Conservation (phyloP, 2,797 vertebrate genomes). For the Eulemur mongoz region DNA sequence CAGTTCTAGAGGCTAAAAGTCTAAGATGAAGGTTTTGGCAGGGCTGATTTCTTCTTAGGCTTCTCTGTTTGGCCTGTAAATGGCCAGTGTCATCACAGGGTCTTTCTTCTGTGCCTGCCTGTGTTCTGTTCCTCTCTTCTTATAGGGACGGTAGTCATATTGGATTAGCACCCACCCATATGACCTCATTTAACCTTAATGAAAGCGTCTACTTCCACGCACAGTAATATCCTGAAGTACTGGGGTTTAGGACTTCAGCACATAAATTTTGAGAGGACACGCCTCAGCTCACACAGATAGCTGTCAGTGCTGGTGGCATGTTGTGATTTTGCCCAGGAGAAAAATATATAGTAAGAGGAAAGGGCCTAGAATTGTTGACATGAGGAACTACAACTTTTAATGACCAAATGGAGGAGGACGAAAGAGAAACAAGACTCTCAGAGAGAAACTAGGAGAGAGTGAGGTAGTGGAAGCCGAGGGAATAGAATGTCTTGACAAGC, state of each 20-base stretch:
- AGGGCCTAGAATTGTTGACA: background rate
- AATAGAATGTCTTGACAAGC: background rate
- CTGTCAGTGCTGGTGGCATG: background rate
- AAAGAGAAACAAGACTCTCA: background rate
- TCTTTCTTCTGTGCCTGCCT: background rate
- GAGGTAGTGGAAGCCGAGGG: background rate
- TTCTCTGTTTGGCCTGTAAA: background rate
- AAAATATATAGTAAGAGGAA: background rate
- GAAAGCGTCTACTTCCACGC: background rate
- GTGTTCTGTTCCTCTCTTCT: background rate
- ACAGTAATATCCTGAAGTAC: background rate
- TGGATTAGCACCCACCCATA: background rate
- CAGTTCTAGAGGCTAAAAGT: background rate
- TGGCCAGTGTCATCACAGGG: rapidly evolving
- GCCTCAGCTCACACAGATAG: background rate
- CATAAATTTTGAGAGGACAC: background rate
- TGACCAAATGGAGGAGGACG: background rate
- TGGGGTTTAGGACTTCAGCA: background rate
- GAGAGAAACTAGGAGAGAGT: background rate
- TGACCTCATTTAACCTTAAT: background rate
- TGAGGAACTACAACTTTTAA: background rate
- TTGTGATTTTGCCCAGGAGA: background rate
- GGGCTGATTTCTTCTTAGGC: background rate
- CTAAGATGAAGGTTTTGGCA: background rate
- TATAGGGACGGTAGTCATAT: background rate